Conservation (phyloP, 2,113 vertebrate genomes). For the Hystrix brachyura region DNA sequence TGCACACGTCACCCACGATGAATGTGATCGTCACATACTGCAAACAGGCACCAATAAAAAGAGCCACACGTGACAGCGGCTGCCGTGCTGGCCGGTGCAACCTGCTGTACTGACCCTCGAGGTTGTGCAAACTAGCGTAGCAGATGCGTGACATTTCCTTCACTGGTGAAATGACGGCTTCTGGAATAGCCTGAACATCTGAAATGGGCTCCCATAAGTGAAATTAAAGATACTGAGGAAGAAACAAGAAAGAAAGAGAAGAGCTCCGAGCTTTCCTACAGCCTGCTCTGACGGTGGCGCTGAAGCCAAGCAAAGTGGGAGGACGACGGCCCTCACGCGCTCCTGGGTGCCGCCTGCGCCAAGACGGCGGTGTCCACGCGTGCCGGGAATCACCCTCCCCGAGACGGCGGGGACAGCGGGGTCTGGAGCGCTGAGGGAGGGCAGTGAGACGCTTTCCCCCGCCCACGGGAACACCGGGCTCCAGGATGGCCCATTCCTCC, state of each 20-base stretch:
- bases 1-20: accelerated
- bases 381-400: background rate
- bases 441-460: background rate
- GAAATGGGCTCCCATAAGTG: background rate
- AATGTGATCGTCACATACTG: background rate
- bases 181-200: background rate
- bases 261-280: background rate
- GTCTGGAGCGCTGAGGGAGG: background rate
- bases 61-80: background rate
- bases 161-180: background rate
- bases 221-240: slow-evolving; percentile 37
- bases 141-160: background rate
- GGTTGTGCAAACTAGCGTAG: background rate
- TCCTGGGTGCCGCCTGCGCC: too few species aligned
- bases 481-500: accelerated
- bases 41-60: background rate
- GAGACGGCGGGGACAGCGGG: background rate
- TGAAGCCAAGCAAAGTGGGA: background rate
- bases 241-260: background rate
- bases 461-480: too few species aligned
- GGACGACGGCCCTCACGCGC: accelerated
- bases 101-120: background rate
- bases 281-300: background rate
- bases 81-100: accelerated
- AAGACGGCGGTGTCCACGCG: too few species aligned